Conservation (phyloP, 1,140 invertebrate genomes). For the Zaprionus camerounensis region DNA sequence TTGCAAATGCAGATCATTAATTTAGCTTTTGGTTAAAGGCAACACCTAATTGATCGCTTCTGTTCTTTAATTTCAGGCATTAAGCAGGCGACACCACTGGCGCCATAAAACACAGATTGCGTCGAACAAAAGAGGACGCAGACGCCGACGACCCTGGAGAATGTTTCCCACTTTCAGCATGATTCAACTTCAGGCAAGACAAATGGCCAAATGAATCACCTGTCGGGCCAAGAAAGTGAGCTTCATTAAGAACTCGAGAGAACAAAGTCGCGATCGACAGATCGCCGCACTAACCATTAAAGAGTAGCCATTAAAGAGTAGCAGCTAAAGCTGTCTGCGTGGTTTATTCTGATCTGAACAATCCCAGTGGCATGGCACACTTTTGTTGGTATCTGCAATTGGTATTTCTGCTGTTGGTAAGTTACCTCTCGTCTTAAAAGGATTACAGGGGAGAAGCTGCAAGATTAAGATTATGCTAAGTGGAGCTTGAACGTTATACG, state of each 20-base stretch:
- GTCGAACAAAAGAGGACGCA: not conserved
- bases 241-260: conserved; percentile 54
- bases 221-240: conserved; percentile 55
- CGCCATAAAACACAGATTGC: conserved; percentile 1
- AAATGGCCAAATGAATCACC: conserved; percentile 67
- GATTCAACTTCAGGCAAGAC: conserved; percentile 58
- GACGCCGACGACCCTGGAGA: conserved; percentile 26
- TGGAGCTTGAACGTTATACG: not conserved
- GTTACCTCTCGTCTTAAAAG: conserved; percentile 24
- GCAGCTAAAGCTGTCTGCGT: conserved; percentile 9
- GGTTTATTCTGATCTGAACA: conserved; percentile 34
- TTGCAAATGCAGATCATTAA: not conserved
- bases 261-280: conserved; percentile 37
- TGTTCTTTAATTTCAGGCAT: conserved; percentile 73
- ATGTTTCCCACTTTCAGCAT: conserved; percentile 42
- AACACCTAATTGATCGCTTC: conserved; percentile 56
- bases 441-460: not conserved
- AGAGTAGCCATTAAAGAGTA: not conserved
- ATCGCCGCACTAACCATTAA: not conserved
- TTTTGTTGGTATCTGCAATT: conserved; percentile 78
- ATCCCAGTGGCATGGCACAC: conserved; percentile 70
- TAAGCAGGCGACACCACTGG: conserved; percentile 39
- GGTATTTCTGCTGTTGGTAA: conserved; percentile 75
- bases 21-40: conserved; percentile 17
- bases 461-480: not conserved